These are phyloP conservation scores for Cremastinae sp. DNA, from an alignment of 2,888 invertebrate species.

Conservation along the genomic window DNA sequence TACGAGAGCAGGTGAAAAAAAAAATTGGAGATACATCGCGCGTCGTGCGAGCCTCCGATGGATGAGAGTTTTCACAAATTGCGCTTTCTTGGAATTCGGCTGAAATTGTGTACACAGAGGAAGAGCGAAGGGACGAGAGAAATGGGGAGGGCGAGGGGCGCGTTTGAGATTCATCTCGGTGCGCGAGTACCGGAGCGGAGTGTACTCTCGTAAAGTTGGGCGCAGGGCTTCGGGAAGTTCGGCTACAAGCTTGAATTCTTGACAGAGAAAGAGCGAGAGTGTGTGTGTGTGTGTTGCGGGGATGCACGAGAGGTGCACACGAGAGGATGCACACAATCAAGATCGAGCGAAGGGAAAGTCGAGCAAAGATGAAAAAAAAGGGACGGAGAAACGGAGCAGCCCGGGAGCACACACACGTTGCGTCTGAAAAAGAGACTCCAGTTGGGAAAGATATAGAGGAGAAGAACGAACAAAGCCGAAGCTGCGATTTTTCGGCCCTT, in stretches of 20 bases:
- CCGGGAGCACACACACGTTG: too few species aligned
- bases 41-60: slow-evolving; percentile 49
- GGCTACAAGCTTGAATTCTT: slow-evolving; percentile 50
- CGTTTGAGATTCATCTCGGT: slow-evolving; percentile 38
- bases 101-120: too few species aligned
- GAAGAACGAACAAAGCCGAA: neutral
- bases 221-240: slow-evolving; percentile 58
- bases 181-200: slow-evolving; percentile 21
- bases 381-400: slow-evolving; percentile 2
- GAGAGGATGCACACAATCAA: slow-evolving; percentile 48
- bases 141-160: slow-evolving; percentile 17
- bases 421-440: slow-evolving; percentile 7
- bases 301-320: slow-evolving; percentile 59
- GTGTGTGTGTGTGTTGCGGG: slow-evolving; percentile 56
- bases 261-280: too few species aligned
- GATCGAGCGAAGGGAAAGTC: neutral
- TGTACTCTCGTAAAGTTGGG: slow-evolving; percentile 28
- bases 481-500: too few species aligned
- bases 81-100: too few species aligned
- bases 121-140: slow-evolving; percentile 5
- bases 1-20: slow-evolving; percentile 26
- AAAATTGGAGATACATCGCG: slow-evolving; percentile 43
- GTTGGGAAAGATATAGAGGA: too few species aligned
- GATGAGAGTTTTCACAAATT: too few species aligned
- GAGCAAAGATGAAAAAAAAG: slow-evolving; percentile 8